Evolutionary conservation across 2,888 invertebrate genomes (phyloP), one percentile per base, ranked within the genome.

Genomic region (Muschampia staudingeri): DNA sequence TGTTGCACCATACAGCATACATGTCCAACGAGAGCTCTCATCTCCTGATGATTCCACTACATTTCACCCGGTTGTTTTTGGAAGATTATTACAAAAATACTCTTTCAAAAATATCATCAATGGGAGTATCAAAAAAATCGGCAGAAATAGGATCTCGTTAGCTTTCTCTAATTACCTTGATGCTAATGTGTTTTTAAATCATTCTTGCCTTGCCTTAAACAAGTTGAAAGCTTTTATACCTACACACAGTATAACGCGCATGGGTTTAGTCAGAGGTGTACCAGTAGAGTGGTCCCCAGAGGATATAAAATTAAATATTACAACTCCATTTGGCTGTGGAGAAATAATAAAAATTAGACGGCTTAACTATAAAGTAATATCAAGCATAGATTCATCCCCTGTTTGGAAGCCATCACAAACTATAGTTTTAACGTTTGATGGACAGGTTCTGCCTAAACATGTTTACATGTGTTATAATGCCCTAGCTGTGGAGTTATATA

Each of bases 381-480:
- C 19, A 3, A 61, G 11, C 9, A 61, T 61, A 25, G 19, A 61
- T 11, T 56, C 19, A 56, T 3, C 19, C 19, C 56, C 56, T 56
- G 6, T 56, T 19, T 56, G 56, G 72, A 72, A 80, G 42, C 73
- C 73, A 3, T 71, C 76, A 25, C 52, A 81, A 42, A 61, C 80
- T 25, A 40, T 81, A 9, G 71, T 81, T 4, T 37, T 81, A 40
- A 76, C 76, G 12, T 81, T 81, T 81, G 80, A 81, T 65, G 80
- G 80, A 12, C 80, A 81, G 42, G 25, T 76, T 61, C 40, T 81
- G 16, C 80, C 80, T 9, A 72, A 81, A 37, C 42, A 65, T 40
- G 71, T 79, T n/a, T 76, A 61, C 12, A 76, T 76, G 52, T 76
- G 61, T 61, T 76, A 76, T 19, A 76, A 76, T 76, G 56, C 76